Conservation (phyloP, 2,797 vertebrate genomes). For the Botia kubotai region DNA sequence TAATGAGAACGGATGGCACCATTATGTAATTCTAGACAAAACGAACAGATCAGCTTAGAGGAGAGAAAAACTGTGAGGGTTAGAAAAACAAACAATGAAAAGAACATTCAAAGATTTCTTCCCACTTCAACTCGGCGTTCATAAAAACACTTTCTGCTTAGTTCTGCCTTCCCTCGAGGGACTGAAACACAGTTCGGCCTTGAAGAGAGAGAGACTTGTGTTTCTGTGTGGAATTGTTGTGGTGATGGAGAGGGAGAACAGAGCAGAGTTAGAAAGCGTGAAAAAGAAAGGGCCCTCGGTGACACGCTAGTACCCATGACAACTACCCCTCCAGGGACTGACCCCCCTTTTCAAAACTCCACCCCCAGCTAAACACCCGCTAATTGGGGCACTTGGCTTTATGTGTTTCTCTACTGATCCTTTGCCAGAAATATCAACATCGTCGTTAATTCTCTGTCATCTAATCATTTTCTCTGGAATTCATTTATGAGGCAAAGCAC, state of each 20-base stretch:
- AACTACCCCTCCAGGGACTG: conserved; percentile 43
- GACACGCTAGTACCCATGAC: conserved; percentile 51
- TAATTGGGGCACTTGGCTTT: conserved; percentile 50
- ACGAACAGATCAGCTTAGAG: conserved; percentile 61
- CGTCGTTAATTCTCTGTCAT: conserved; percentile 43
- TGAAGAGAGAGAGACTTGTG: conserved; percentile 44
- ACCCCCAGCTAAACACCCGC: conserved; percentile 49
- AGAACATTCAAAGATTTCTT: conserved; percentile 57
- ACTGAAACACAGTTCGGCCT: conserved; percentile 49
- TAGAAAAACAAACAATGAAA: conserved; percentile 72
- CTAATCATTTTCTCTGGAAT: conserved; percentile 38
- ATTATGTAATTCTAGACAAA: conserved; percentile 67
- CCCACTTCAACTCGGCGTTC: conserved; percentile 54
- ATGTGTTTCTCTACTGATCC: conserved; percentile 41
- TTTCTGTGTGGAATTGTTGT: conserved; percentile 57
- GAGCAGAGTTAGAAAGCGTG: conserved; percentile 41
- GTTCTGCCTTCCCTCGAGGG: conserved; percentile 39
- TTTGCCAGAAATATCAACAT: conserved; percentile 50
- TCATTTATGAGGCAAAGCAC: conserved; percentile 19
- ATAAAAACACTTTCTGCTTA: conserved; percentile 39
- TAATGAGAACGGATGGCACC: conserved; percentile 76
- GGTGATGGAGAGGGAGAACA: conserved; percentile 59
- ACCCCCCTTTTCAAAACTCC: conserved; percentile 8
- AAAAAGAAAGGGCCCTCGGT: conserved; percentile 41
- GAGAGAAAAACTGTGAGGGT: conserved; percentile 56